Base-by-base conservation (phyloP, 2,888 invertebrate genomes). In the Drosophila borealis region DNA sequence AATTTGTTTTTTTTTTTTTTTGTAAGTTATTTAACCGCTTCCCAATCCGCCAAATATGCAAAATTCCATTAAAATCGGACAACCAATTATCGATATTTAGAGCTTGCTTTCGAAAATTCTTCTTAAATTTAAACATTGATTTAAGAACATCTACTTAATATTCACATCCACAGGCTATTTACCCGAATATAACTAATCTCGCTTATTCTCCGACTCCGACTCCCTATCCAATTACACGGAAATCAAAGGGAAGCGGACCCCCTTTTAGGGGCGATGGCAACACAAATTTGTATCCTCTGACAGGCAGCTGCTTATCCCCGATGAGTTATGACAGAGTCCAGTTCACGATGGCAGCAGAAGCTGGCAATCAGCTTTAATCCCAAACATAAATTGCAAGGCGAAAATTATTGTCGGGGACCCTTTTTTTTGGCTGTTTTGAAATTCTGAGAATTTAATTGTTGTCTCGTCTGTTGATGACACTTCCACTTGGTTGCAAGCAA, bases 391-490 rank as follows among this genome's bases (percentile, higher is more conserved):
- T 67, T 64, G 42, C 42, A 42, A 45, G n/a, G 48, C 36, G 21
- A 49, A 50, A 51, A 48, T 65, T 57, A 73, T 17, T 54, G 39
- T 44, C 45, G 51, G 10, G 21, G 34, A 49, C 39, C 37, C 17
- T 42, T 37, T 53, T 4, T 29, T 8, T 29, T n/a, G n/a, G 29
- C 29, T 29, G 29, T 8, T 29, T 29, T 8, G 29, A 29, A 29
- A 29, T 29, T 49, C 53, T 9, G 4, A 6, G n/a, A 50, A 64
- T 62, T 62, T 74, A 76, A 76, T 78, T 76, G 69, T 46, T 64
- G 39, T 39, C 59, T 54, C 76, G 59, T 68, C 75, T 73, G 70
- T 37, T 72, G 69, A 72, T 70, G 88, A 75, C 83, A 86, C 83
- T 88, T 74, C 63, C 70, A 42, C 49, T 62, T 45, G 19, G 49